These are phyloP conservation scores for Agapostemon virescens DNA, from an alignment of 2,888 invertebrate species.

Conservation along the genomic window DNA sequence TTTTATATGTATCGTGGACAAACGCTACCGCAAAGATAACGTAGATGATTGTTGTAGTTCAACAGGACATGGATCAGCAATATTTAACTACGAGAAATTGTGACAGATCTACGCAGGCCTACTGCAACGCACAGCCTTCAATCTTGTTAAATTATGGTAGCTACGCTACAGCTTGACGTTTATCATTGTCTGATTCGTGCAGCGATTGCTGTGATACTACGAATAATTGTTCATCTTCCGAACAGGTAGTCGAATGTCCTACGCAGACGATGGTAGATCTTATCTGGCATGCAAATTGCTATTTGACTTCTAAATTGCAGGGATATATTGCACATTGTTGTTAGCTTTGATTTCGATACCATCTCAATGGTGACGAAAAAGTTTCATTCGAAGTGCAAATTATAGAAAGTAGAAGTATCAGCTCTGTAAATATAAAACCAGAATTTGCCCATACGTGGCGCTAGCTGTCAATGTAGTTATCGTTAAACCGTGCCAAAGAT, in stretches of 20 bases:
- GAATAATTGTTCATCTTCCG: slow-evolving; percentile 8
- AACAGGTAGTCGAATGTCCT: neutral
- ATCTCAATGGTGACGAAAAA: neutral
- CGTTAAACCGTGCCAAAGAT: too few relatives aligned
- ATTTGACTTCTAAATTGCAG: neutral
- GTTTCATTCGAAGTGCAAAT: neutral
- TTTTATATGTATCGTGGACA: neutral
- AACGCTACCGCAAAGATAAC: neutral
- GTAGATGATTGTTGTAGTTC: neutral
- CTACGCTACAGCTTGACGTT: slow-evolving; percentile 3
- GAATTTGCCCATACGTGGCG: too few relatives aligned
- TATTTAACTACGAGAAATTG: slow-evolving; percentile 22
- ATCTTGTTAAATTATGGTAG: slow-evolving; percentile 39
- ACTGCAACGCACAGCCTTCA: slow-evolving; percentile 19
- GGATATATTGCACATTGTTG: neutral
- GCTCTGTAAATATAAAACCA: too few relatives aligned
- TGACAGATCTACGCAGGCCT: slow-evolving; percentile 16
- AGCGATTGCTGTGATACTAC: slow-evolving; percentile 17
- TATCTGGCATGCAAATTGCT: neutral
- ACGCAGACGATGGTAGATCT: neutral
- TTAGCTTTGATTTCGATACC: neutral
- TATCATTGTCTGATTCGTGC: slow-evolving; percentile 3
- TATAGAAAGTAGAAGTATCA: neutral
- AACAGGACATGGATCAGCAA: neutral
- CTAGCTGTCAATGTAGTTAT: too few relatives aligned